A percentile compares a stretch with the other conserved stretches of the same genome.
These are phyloP conservation scores for Patiria pectinifera DNA, from an alignment of 53 echinoderm and acorn worm genomes.

Conservation along the genomic window DNA sequence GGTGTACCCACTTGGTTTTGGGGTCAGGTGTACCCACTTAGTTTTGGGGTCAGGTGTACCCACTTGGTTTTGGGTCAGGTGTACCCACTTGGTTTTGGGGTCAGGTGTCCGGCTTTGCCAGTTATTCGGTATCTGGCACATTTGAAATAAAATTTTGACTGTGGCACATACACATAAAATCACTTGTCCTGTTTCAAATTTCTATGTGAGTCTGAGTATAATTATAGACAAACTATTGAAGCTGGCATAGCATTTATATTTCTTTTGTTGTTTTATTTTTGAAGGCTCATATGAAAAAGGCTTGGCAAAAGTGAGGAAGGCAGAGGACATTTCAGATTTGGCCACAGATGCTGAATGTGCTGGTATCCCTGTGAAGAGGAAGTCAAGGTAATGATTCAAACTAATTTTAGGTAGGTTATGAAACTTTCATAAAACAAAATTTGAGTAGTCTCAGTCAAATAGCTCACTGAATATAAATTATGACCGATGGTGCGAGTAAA, in stretches of 20 bases:
- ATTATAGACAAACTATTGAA: background rate
- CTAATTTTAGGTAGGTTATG: background rate
- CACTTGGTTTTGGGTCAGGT: too few relatives aligned
- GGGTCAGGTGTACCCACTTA: too few relatives aligned
- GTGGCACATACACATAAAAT: too few relatives aligned
- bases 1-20: too few relatives aligned
- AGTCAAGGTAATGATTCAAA: conserved; percentile 44
- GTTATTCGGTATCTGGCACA: too few relatives aligned
- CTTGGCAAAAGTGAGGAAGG: conserved; percentile 35
- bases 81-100: too few relatives aligned
- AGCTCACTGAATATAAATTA: background rate
- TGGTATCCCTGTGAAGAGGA: conserved; percentile 36
- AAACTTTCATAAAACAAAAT: background rate
- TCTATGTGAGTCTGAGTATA: too few relatives aligned
- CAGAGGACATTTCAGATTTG: conserved; percentile 2
- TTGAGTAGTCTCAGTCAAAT: conserved; percentile 11
- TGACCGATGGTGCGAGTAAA: too few relatives aligned
- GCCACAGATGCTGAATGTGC: conserved; percentile 39
- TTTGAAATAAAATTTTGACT: too few relatives aligned
- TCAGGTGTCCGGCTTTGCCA: too few relatives aligned
- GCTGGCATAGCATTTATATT: background rate
- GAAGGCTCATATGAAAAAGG: conserved; percentile 42
- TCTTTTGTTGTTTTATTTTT: background rate
- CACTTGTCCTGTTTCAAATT: too few relatives aligned
- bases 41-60: too few relatives aligned